A percentile compares a stretch with the other conserved stretches of the same genome.
Conservation (phyloP, 2,113 vertebrate genomes). For the Toxotes jaculatrix region DNA sequence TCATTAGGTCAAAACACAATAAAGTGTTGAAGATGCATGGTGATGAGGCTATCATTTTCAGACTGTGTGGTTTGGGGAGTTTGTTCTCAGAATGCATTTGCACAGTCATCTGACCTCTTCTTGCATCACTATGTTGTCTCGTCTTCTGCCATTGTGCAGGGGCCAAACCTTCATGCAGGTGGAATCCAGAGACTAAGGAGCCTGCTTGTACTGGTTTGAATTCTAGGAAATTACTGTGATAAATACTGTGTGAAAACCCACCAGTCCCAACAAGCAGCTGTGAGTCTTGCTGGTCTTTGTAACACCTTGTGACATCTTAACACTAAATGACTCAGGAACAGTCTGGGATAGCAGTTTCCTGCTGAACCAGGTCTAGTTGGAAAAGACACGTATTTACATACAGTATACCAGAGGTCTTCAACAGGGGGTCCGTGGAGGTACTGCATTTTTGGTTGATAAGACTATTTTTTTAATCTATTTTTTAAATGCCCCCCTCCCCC, state of each 20-base stretch:
- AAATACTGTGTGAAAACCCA: background rate
- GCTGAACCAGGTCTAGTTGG: background rate
- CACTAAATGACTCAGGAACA: background rate
- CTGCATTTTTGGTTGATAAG: too few relatives aligned
- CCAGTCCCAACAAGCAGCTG: background rate
- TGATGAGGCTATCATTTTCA: conserved; percentile 4
- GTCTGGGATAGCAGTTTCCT: too few relatives aligned
- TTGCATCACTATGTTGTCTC: background rate
- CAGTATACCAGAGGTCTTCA: too few relatives aligned
- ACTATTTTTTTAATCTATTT: too few relatives aligned
- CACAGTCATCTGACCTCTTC: background rate
- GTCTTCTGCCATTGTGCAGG: background rate
- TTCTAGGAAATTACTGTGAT: background rate
- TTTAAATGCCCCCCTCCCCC: too few relatives aligned
- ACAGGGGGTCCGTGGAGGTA: too few relatives aligned
- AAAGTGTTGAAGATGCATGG: background rate
- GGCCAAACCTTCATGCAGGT: background rate
- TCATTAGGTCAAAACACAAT: conserved; percentile 1
- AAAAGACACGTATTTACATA: background rate
- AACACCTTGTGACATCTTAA: background rate
- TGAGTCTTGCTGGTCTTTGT: background rate
- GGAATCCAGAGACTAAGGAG: background rate
- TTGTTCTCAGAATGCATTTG: background rate
- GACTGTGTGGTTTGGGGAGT: conserved; percentile 3
- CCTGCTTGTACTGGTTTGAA: background rate